phyloP scores from a whole-genome alignment of 2,888 invertebrate species.

The Euplagia quadripunctaria region DNA sequence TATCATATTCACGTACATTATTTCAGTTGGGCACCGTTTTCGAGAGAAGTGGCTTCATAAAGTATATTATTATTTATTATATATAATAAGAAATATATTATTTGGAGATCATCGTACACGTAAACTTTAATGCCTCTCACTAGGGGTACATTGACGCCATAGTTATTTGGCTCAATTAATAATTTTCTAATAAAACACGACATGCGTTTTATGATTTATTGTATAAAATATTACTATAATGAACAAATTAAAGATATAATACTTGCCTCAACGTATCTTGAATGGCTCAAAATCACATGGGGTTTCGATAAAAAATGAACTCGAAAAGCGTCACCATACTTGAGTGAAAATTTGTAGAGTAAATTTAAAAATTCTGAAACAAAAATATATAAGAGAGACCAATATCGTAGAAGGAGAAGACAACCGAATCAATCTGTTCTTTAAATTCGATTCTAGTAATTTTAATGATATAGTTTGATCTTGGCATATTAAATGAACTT shows the following conservation, averaged over 20 bases:
- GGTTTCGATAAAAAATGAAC: constrained; percentile 78
- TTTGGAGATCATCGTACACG: too few species aligned
- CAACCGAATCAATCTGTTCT: neutral
- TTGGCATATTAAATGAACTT: neutral
- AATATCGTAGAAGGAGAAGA: neutral
- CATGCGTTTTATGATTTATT: neutral
- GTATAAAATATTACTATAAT: neutral
- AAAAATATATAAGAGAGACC: constrained; percentile 14
- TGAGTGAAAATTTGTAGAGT: constrained; percentile 50
- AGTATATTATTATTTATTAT: too few species aligned
- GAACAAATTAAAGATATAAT: constrained; percentile 40
- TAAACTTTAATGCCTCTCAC: too few species aligned
- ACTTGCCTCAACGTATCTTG: constrained; percentile 80
- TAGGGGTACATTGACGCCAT: too few species aligned
- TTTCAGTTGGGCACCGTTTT: neutral
- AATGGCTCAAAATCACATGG: constrained; percentile 72
- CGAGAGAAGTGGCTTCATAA: too few species aligned
- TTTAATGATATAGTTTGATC: neutral
- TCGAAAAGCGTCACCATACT: constrained; percentile 74
- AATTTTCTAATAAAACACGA: neutral
- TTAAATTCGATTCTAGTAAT: neutral
- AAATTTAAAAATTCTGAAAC: constrained; percentile 70
- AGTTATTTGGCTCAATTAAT: neutral
- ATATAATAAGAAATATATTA: too few species aligned
- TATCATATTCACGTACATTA: too few species aligned